Evolutionary conservation across 2,797 vertebrate species (phyloP), one percentile per base, ranked within the genome.

Genomic region (Lophotriccus pileatus): DNA sequence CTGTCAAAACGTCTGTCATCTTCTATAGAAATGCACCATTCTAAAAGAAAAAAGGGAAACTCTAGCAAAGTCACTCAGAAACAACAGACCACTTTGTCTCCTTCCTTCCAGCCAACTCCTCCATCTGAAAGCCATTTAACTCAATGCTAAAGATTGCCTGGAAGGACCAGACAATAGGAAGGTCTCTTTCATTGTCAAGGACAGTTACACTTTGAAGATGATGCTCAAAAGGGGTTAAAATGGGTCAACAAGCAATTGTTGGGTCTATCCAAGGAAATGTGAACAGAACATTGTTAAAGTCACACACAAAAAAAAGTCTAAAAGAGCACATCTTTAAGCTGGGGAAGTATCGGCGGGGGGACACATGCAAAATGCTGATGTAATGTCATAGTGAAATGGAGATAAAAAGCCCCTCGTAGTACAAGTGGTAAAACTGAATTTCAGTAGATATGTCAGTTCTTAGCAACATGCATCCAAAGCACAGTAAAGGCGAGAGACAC

Each of bases 161-260:
- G 97, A 98, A 94, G 97, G 96, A 97, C 86, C 97, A 97, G 96
- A 98, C 98, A 98, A 98, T 98, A 97, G 96, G 98, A 98, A 98
- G 98, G 97, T 98, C 97, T 98, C 98, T 94, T 97, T 98, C 98
- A 98, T 99, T 99, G 98, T 99, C 98, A 98, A 98, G 98, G 98
- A 99, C 98, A 99, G 98, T 98, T 98, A 98, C 98, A 99, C 98
- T 98, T 98, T 98, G 98, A 98, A 98, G 98, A 98, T 98, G 98
- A 98, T 67, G 97, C 97, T 99, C 98, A 98, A 98, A 98, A 98
- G 98, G 97, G 98, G 98, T 98, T 98, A 98, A 98, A 97, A 97
- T 97, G 98, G 98, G 99, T 99, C 98, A 98, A 94, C 97, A 97
- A 97, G 96, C 96, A 98, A 98, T 98, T 98, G 98, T 98, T 94